Conservation (phyloP, 2,888 invertebrate genomes). For the Drosophila mayaguana region DNA sequence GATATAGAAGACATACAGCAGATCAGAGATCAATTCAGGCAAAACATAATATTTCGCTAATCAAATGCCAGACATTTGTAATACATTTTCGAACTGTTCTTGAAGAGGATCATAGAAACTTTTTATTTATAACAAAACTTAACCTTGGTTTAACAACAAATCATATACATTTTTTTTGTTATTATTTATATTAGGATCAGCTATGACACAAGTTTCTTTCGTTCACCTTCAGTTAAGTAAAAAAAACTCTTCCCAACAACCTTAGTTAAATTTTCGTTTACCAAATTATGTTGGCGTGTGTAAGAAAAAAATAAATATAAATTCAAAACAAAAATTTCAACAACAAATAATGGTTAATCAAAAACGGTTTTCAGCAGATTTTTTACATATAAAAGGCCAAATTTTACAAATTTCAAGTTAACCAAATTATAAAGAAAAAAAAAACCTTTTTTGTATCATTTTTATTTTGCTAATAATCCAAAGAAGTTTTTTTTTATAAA, state of each 20-base stretch:
- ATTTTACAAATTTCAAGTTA: constrained; percentile 64
- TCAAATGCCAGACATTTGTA: too few relatives aligned
- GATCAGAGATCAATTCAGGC: too few relatives aligned
- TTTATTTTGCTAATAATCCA: constrained; percentile 72
- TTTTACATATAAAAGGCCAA: constrained; percentile 76
- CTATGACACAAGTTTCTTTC: too few relatives aligned
- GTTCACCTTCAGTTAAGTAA: background rate
- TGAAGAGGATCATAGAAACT: too few relatives aligned
- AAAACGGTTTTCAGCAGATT: constrained; percentile 75
- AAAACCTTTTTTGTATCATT: constrained; percentile 63
- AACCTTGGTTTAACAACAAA: too few relatives aligned
- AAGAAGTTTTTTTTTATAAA: constrained; percentile 56
- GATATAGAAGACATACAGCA: too few relatives aligned
- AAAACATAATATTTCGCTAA: too few relatives aligned
- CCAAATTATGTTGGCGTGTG: constrained; percentile 1
- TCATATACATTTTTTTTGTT: too few relatives aligned
- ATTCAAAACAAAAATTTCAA: constrained; percentile 6
- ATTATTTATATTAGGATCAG: too few relatives aligned
- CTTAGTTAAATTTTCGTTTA: background rate
- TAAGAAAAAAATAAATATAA: constrained; percentile 19
- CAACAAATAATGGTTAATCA: constrained; percentile 65
- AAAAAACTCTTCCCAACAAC: background rate
- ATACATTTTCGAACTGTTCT: too few relatives aligned
- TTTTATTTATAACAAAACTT: too few relatives aligned
- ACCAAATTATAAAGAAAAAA: constrained; percentile 26